phyloP scores from a whole-genome alignment of 2,113 vertebrate species.

The Ictalurus furcatus region DNA sequence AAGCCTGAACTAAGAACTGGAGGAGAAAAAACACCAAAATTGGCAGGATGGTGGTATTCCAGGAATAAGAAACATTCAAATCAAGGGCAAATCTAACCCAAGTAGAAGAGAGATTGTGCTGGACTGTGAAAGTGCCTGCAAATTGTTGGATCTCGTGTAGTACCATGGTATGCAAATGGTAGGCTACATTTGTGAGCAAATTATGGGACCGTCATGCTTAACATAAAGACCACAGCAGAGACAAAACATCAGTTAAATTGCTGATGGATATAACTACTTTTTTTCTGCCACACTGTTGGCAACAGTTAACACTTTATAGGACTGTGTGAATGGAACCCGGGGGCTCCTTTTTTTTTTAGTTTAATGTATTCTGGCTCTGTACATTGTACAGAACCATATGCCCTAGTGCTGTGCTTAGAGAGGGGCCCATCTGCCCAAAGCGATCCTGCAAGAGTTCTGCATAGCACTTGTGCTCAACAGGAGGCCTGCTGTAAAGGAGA shows the following conservation, averaged over 20 bases:
- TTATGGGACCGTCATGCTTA: neutral
- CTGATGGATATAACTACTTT: neutral
- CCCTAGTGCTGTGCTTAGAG: slow-evolving; percentile 25
- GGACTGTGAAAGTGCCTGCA: neutral
- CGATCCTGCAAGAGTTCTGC: slow-evolving; percentile 48
- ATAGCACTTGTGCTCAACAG: slow-evolving; percentile 44
- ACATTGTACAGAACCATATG: slow-evolving; percentile 32
- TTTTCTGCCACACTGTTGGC: neutral
- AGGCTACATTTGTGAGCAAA: neutral
- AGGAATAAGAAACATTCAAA: neutral
- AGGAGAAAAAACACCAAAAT: neutral
- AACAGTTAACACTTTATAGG: neutral
- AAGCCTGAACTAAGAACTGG: neutral
- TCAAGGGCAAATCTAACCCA: neutral
- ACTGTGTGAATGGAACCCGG: neutral
- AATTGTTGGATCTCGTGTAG: neutral
- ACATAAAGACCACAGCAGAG: neutral
- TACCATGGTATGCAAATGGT: neutral
- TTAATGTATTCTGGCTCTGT: neutral
- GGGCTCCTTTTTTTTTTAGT: slow-evolving; percentile 16
- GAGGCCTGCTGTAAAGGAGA: neutral
- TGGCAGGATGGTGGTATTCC: neutral
- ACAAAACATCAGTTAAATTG: neutral
- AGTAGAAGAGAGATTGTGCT: neutral
- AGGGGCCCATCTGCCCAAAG: slow-evolving; percentile 45